Evolutionary conservation across 2,888 invertebrate genomes (phyloP).

Genomic region (Nomada ruficornis): DNA sequence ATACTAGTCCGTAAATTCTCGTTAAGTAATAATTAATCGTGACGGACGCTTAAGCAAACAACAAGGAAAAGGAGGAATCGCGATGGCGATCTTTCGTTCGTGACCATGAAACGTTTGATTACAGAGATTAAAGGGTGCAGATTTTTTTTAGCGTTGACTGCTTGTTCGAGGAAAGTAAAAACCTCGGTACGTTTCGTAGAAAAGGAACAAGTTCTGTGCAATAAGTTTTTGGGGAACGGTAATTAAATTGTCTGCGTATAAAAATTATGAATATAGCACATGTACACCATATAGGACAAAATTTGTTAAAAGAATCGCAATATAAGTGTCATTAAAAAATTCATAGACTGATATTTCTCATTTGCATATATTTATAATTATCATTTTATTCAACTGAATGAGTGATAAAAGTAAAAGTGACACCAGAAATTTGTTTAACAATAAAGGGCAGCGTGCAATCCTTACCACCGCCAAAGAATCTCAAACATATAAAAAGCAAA

Average conservation of each 20-base stretch:
- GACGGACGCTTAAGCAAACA: conserved; percentile 47
- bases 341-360: too few species aligned
- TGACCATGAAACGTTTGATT: conserved; percentile 33
- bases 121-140: conserved; percentile 15
- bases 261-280: too few species aligned
- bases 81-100: conserved; percentile 38
- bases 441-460: too few species aligned
- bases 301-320: too few species aligned
- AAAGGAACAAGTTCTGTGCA: not conserved
- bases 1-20: conserved; percentile 28
- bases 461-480: too few species aligned
- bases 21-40: conserved; percentile 49
- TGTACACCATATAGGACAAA: too few species aligned
- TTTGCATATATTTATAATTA: too few species aligned
- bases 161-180: not conserved
- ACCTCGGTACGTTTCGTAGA: not conserved
- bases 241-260: too few species aligned
- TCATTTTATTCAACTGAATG: not conserved
- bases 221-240: not conserved
- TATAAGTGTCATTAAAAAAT: too few species aligned
- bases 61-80: conserved; percentile 44
- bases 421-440: too few species aligned
- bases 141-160: conserved; percentile 24
- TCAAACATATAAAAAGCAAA: too few species aligned
- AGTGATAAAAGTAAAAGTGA: not conserved